phyloP scores from a whole-genome alignment of 2,888 invertebrate genomes.

The Ichneumon xanthorius region DNA sequence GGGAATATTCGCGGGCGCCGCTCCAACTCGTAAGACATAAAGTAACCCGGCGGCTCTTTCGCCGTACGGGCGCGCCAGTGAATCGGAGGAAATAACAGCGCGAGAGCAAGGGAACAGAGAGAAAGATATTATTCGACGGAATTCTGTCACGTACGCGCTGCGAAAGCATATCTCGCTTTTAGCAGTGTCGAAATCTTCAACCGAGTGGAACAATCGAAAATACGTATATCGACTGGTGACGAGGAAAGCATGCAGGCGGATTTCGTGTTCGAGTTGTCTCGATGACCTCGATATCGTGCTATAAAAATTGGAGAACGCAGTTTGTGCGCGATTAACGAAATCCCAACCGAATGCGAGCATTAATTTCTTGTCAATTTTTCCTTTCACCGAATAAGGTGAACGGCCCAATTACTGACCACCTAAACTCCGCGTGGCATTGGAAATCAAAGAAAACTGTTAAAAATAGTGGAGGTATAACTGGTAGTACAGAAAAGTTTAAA shows the following conservation, averaged over 20 bases:
- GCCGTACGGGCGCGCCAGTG: conserved; percentile 16
- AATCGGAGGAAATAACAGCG: neutral
- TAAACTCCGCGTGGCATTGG: no score
- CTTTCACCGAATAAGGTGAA: neutral
- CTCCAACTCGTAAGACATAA: conserved; percentile 74
- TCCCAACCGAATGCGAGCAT: neutral
- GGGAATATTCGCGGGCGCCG: conserved; percentile 71
- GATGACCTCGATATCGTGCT: neutral
- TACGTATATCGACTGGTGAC: conserved; percentile 21
- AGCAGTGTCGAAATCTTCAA: conserved; percentile 46
- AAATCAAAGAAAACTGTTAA: no score
- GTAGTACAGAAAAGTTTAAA: no score
- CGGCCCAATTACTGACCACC: no score
- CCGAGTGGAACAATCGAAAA: conserved; percentile 56
- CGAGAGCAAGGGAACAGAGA: conserved; percentile 15
- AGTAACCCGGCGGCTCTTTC: conserved; percentile 69
- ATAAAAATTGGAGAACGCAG: neutral
- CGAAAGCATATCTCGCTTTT: conserved; percentile 42
- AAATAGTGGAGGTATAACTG: no score
- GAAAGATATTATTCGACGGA: conserved; percentile 51
- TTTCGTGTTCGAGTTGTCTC: neutral
- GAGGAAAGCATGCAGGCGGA: neutral
- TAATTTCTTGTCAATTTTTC: neutral
- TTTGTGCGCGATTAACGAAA: neutral
- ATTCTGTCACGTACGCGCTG: conserved; percentile 47